A percentile compares a stretch with the other conserved stretches of the same genome.
Evolutionary conservation across 1,140 invertebrate genomes (phyloP).

Genomic region (Eriocheir sinensis): DNA sequence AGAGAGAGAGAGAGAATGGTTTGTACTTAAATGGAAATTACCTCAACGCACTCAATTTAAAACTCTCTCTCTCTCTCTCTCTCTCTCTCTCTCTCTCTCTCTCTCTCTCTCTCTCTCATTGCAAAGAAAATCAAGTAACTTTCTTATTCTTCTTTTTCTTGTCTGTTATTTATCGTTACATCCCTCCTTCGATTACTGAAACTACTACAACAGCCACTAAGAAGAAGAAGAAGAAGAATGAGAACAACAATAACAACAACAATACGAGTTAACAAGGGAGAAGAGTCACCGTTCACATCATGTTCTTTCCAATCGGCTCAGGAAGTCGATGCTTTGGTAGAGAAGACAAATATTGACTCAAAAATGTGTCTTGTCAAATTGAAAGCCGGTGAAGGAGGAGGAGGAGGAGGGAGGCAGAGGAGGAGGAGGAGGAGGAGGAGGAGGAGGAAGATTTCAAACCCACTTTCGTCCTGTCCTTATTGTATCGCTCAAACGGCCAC

Average conservation of each 20-base stretch:
- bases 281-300: too few relatives aligned
- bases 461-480: neutral
- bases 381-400: conserved; percentile 52
- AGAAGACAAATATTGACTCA: conserved; percentile 72
- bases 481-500: conserved; percentile 47
- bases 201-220: neutral
- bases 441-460: too few relatives aligned
- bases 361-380: conserved; percentile 70
- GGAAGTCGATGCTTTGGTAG: conserved; percentile 43
- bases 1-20: neutral
- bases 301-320: neutral
- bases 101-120: too few relatives aligned
- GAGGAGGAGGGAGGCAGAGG: neutral
- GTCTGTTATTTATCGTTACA: neutral
- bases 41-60: neutral
- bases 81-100: neutral
- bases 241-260: too few relatives aligned
- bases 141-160: neutral
- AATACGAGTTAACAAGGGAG: neutral
- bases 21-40: conserved; percentile 3
- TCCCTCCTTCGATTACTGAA: neutral
- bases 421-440: too few relatives aligned
- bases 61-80: conserved; percentile 3
- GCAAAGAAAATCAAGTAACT: too few relatives aligned
- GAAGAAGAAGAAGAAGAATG: too few relatives aligned